phyloP scores from a whole-genome alignment of 2,113 vertebrate genomes.

The Hymenochirus boettgeri region DNA sequence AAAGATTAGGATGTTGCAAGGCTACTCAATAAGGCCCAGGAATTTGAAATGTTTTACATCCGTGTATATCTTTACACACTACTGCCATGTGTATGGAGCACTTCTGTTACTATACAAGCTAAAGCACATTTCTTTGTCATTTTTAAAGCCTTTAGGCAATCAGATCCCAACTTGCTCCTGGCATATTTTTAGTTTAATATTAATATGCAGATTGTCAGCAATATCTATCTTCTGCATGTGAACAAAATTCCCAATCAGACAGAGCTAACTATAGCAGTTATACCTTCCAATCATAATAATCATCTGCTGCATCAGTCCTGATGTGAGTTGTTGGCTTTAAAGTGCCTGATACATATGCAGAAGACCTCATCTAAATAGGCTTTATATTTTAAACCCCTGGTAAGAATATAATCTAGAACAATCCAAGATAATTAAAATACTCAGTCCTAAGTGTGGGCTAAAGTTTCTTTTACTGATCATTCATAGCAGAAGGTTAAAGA shows the following conservation, averaged over 20 bases:
- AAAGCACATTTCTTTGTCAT: neutral
- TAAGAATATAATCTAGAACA: conserved; percentile 38
- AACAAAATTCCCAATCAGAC: conserved; percentile 25
- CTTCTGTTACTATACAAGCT: neutral
- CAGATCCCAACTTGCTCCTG: neutral
- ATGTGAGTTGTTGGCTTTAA: conserved; percentile 10
- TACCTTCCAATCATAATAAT: conserved; percentile 34
- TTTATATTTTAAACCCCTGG: conserved; percentile 5
- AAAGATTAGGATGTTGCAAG: no score
- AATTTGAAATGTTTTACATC: neutral
- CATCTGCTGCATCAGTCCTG: conserved; percentile 1
- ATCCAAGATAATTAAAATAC: conserved; percentile 30
- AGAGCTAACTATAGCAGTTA: conserved; percentile 10
- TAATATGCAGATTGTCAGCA: neutral
- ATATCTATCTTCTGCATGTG: neutral
- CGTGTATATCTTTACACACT: neutral
- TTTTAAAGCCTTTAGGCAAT: neutral
- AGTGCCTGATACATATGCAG: conserved; percentile 33
- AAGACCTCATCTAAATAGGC: conserved; percentile 7
- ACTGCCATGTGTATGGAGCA: neutral
- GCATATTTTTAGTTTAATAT: neutral
- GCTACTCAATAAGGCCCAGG: no score
- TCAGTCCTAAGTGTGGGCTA: neutral
- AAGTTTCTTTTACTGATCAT: conserved; percentile 12
- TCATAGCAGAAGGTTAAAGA: no score